Conservation (phyloP, 2,888 invertebrate species). For the Tanaodytes sp. region DNA sequence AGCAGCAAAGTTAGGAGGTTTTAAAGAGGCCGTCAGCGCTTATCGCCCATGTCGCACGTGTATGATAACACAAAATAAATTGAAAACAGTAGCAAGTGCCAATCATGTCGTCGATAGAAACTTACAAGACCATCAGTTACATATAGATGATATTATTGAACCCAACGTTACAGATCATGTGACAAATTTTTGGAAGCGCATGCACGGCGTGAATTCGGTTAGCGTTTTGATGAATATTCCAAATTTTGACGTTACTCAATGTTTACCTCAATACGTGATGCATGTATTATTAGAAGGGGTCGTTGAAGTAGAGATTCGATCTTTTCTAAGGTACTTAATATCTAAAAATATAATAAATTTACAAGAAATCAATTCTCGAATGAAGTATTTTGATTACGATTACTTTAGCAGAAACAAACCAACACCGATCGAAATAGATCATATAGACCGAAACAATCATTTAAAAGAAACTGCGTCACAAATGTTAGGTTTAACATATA, state of each 20-base stretch:
- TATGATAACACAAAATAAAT: constrained; percentile 17
- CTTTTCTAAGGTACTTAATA: constrained; percentile 8
- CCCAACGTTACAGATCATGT: not conserved
- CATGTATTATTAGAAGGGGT: constrained; percentile 44
- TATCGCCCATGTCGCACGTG: constrained; percentile 55
- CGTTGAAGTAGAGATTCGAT: constrained; percentile 1
- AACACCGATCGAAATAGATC: constrained; percentile 18
- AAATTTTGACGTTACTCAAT: constrained; percentile 39
- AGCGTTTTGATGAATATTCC: constrained; percentile 28
- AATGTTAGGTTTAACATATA: constrained; percentile 5
- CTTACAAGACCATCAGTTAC: not conserved
- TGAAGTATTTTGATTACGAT: constrained; percentile 37
- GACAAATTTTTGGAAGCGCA: constrained; percentile 36
- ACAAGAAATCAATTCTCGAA: constrained; percentile 35
- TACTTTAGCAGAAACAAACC: constrained; percentile 43
- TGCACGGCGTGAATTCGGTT: constrained; percentile 38
- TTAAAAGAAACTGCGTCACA: constrained; percentile 35
- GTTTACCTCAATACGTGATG: constrained; percentile 47
- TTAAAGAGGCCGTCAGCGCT: constrained; percentile 55
- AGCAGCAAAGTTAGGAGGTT: constrained; percentile 52
- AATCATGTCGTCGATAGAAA: constrained; percentile 13
- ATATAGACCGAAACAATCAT: not conserved
- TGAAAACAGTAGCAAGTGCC: constrained; percentile 14
- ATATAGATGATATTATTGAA: constrained; percentile 14
- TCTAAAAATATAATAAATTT: too few relatives aligned